phyloP scores from a whole-genome alignment of 2,797 vertebrate species.

The Poecilia gillii region DNA sequence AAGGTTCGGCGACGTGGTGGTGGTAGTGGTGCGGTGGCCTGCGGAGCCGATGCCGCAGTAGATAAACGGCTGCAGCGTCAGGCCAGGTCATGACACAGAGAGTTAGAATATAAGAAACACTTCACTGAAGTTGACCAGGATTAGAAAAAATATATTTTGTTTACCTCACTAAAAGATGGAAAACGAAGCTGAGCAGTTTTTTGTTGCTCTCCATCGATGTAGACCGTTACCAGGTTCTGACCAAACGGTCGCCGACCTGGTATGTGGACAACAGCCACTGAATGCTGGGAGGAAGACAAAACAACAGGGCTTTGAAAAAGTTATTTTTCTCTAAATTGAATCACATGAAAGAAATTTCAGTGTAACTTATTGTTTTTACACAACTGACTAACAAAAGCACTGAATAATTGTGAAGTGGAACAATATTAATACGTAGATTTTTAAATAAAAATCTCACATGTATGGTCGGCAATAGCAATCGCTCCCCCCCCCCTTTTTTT shows the following conservation, averaged over 20 bases:
- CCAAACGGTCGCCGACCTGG: conserved; percentile 92
- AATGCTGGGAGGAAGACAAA: conserved; percentile 82
- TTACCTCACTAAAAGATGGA: conserved; percentile 92
- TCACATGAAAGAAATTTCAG: background rate
- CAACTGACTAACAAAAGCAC: too few relatives aligned
- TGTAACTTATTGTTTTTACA: background rate
- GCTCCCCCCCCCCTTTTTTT: too few relatives aligned
- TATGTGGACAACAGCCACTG: conserved; percentile 88
- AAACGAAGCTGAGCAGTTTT: conserved; percentile 89
- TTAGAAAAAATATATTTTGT: conserved; percentile 8
- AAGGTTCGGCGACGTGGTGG: conserved; percentile 81
- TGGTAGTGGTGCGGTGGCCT: conserved; percentile 92
- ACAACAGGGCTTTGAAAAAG: background rate
- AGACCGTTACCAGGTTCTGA: conserved; percentile 92
- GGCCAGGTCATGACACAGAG: conserved; percentile 8
- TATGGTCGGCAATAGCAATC: background rate
- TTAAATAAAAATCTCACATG: background rate
- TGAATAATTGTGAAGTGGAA: background rate
- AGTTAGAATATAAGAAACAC: conserved; percentile 27
- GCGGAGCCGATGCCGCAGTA: conserved; percentile 98
- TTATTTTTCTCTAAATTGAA: background rate
- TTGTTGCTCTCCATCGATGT: conserved; percentile 85
- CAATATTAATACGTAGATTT: background rate
- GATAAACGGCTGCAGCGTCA: conserved; percentile 88
- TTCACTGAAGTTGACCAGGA: background rate